Percentiles rank a stretch among this genome's conserved stretches.
phyloP scores from a whole-genome alignment of 2,797 vertebrate species.

The Etheostoma nigrum region DNA sequence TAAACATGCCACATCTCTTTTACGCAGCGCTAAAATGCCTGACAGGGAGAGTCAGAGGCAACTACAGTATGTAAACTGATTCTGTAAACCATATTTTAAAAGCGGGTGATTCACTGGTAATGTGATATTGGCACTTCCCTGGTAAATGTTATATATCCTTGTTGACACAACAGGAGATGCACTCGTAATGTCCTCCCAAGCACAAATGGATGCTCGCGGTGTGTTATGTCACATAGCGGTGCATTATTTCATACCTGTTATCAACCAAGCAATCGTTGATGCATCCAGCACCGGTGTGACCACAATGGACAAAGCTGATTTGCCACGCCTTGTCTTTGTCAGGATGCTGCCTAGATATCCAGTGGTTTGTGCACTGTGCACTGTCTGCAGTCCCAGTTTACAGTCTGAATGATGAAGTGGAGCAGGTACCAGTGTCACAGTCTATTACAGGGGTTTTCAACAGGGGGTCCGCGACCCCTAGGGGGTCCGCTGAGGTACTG shows the following conservation, averaged over 20 bases:
- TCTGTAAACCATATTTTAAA: conserved; percentile 79
- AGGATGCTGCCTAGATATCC: conserved; percentile 41
- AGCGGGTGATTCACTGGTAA: conserved; percentile 75
- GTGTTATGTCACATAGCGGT: conserved; percentile 73
- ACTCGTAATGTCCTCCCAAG: conserved; percentile 64
- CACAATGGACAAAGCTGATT: conserved; percentile 34
- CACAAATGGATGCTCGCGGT: conserved; percentile 72
- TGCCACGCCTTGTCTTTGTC: conserved; percentile 56
- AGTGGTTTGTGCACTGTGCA: conserved; percentile 26
- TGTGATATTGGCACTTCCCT: conserved; percentile 73
- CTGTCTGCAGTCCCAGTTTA: conserved; percentile 56
- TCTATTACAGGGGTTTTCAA: too few species aligned
- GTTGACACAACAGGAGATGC: conserved; percentile 80
- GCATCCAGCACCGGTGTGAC: conserved; percentile 14
- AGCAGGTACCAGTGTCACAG: conserved; percentile 72
- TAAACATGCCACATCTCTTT: conserved; percentile 58
- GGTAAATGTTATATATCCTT: conserved; percentile 70
- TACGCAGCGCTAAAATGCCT: conserved; percentile 46
- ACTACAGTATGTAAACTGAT: conserved; percentile 67
- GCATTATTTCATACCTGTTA: conserved; percentile 60
- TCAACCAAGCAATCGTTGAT: conserved; percentile 44
- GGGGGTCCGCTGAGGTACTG: too few species aligned
- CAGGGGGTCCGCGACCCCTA: too few species aligned
- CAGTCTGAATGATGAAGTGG: conserved; percentile 71
- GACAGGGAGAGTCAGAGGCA: conserved; percentile 48